phyloP scores from a whole-genome alignment of 2,113 vertebrate species.

The Lycaon pictus region DNA sequence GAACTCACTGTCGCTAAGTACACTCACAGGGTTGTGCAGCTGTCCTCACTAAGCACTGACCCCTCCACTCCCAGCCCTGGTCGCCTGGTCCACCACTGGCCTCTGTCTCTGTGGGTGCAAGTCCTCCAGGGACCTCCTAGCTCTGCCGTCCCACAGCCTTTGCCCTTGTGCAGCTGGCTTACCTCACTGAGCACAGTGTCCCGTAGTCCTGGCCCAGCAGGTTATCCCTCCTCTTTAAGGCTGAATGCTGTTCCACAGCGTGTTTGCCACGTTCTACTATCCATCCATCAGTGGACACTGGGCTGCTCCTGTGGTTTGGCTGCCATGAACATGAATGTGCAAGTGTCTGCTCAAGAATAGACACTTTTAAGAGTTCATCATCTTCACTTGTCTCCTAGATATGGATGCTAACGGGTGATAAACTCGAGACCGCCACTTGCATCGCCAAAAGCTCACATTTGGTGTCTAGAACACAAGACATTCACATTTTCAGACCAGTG shows the following conservation, averaged over 20 bases:
- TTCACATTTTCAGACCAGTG: conserved; percentile 96
- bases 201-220: rapidly evolving
- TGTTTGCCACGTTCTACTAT: rapidly evolving
- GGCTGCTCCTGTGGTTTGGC: background rate
- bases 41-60: background rate
- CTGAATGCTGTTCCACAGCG: rapidly evolving
- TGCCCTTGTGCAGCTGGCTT: background rate
- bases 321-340: rapidly evolving
- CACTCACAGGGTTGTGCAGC: rapidly evolving
- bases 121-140: rapidly evolving
- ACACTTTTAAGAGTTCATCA: background rate
- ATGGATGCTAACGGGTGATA: conserved; percentile 99
- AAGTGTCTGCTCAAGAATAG: rapidly evolving
- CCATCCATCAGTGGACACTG: rapidly evolving
- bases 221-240: background rate
- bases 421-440: conserved; percentile 97
- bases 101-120: background rate
- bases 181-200: background rate
- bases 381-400: conserved; percentile 86
- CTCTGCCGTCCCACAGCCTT: rapidly evolving
- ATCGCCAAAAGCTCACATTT: conserved; percentile 98
- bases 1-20: rapidly evolving
- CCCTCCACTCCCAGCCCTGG: background rate
- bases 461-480: conserved; percentile 95
- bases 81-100: rapidly evolving